Conservation (phyloP, 2,113 vertebrate genomes). For the Marcusenius ussheri region DNA sequence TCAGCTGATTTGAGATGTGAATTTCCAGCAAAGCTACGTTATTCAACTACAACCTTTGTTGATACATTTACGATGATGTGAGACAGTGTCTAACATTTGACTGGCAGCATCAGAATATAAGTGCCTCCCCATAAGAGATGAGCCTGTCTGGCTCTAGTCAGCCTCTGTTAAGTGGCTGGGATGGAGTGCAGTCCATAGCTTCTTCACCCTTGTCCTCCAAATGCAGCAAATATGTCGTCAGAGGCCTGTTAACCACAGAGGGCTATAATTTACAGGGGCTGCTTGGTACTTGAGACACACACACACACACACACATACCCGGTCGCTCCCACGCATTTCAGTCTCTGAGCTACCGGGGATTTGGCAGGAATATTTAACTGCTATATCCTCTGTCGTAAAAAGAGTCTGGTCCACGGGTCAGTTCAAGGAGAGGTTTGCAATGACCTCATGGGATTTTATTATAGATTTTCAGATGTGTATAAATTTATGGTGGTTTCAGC, state of each 20-base stretch:
- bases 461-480: background rate
- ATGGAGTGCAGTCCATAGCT: background rate
- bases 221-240: background rate
- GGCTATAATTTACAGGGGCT: background rate
- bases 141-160: background rate
- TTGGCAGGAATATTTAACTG: background rate
- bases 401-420: background rate
- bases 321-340: background rate
- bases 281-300: background rate
- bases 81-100: background rate
- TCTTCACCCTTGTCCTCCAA: background rate
- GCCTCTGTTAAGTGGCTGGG: background rate
- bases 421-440: background rate
- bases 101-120: background rate
- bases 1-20: background rate
- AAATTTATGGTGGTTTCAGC: background rate
- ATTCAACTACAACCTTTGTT: background rate
- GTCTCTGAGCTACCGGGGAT: background rate
- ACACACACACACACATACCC: background rate
- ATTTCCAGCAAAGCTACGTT: background rate
- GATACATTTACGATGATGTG: background rate
- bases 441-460: background rate
- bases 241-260: background rate
- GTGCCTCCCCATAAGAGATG: background rate
- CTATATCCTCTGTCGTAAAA: background rate